Evolutionary conservation across 2,888 invertebrate species (phyloP), one percentile per base, ranked within the genome.

Genomic region (Reticulitermes lucifugus): DNA sequence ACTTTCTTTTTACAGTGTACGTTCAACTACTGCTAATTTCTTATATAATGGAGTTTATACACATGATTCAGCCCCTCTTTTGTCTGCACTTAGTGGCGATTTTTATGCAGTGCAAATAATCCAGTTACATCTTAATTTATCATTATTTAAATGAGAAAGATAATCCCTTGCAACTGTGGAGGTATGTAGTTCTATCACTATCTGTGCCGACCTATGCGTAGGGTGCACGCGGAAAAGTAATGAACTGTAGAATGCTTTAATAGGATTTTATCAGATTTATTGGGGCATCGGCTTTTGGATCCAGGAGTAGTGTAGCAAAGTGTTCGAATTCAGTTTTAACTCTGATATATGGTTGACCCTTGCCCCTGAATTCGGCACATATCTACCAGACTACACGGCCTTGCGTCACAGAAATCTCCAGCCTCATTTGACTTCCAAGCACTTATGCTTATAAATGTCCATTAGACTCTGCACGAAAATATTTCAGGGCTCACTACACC

Each of bases 81-180:
- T 12, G 65, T 10, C 25, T 25, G 2, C 65, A 7, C 65, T 65
- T 25, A n/a, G 6, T 65, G 25, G 5, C 3, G 18, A n/a, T 25
- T 65, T n/a, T 65, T 65, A 25, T 25, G 18, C 21, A 6, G 25
- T 25, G 65, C n/a, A 10, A n/a, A 25, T 65, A 6, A 65, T 55
- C 55, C n/a, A n/a, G 6, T 6, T 65, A 6, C 14, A 65, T 65
- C 25, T 25, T 65, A 2, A 65, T 65, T 65, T 65, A 65, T 65
- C n/a, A n/a, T 65, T 65, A n/a, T 65, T 65, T 65, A 65, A 65
- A n/a, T n/a, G 6, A 65, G 65, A 65, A 65, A 65, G 65, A 25
- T 65, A 65, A 65, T 65, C 65, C 65, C 1, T 65, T 25, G n/a
- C 65, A 65, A 12, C 0, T 5, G 25, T 65, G 14, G 12, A 12